phyloP scores from a whole-genome alignment of 2,888 invertebrate species.

The Tetramorium bicarinatum region DNA sequence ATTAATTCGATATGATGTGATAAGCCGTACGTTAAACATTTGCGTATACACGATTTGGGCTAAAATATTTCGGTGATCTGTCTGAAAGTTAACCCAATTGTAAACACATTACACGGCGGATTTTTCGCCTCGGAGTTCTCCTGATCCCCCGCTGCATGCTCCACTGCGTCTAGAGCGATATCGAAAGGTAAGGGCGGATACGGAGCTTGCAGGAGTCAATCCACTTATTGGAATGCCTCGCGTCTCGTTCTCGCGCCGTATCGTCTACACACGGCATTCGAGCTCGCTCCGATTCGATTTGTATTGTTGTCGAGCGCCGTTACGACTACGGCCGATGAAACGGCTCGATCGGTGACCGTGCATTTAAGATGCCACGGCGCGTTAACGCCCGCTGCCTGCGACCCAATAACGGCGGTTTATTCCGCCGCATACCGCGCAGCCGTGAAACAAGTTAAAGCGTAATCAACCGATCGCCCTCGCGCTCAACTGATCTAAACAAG shows the following conservation, averaged over 20 bases:
- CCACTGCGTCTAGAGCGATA: slow-evolving; percentile 65
- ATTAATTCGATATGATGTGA: not conserved
- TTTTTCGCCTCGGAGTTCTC: not conserved
- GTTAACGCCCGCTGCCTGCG: slow-evolving; percentile 71
- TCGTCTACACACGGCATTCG: slow-evolving; percentile 74
- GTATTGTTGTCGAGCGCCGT: slow-evolving; percentile 78
- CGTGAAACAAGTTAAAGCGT: slow-evolving; percentile 68
- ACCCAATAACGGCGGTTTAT: slow-evolving; percentile 78
- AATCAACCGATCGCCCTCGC: slow-evolving; percentile 39
- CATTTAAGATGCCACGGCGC: slow-evolving; percentile 63
- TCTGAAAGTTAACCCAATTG: not conserved
- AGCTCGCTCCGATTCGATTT: slow-evolving; percentile 79
- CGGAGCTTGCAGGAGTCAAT: slow-evolving; percentile 81
- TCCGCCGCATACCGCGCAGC: slow-evolving; percentile 71
- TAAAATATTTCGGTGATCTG: not conserved
- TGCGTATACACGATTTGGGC: not conserved
- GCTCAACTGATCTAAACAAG: slow-evolving; percentile 24
- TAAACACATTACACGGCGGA: slow-evolving; percentile 5
- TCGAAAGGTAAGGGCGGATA: slow-evolving; percentile 70
- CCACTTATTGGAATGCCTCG: slow-evolving; percentile 83
- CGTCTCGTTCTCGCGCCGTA: slow-evolving; percentile 77
- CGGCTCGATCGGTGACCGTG: slow-evolving; percentile 58
- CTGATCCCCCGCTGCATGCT: slow-evolving; percentile 65
- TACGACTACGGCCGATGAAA: slow-evolving; percentile 55
- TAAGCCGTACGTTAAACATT: not conserved